Evolutionary conservation across 2,888 invertebrate species (phyloP).

Genomic region (Terebella lapidaria): DNA sequence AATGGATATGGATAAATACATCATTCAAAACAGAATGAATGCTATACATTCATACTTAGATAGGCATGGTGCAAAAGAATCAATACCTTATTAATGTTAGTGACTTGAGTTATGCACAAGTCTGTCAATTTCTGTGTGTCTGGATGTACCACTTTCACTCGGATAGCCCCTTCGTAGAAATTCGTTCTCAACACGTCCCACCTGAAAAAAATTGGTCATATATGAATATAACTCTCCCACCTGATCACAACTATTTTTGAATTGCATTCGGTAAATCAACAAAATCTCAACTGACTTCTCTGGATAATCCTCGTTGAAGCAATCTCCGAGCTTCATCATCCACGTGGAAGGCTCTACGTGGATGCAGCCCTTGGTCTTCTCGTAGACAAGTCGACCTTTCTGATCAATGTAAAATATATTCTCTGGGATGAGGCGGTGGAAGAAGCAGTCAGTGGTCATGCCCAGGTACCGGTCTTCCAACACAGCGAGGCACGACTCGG

Average conservation of each 20-base stretch:
- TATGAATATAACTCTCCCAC: no score
- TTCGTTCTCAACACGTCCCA: constrained; percentile 19
- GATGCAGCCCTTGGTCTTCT: constrained; percentile 17
- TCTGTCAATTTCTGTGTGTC: neutral
- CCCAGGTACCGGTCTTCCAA: constrained; percentile 26
- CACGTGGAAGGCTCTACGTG: constrained; percentile 17
- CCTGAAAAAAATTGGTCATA: no score
- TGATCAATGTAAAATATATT: constrained; percentile 29
- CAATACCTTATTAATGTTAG: constrained; percentile 24
- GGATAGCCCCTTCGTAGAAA: neutral
- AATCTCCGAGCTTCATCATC: constrained; percentile 17
- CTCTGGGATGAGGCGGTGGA: constrained; percentile 28
- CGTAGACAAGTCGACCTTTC: constrained; percentile 18
- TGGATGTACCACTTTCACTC: neutral
- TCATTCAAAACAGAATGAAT: no score
- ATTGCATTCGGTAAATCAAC: no score
- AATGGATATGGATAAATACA: no score
- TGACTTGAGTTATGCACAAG: constrained; percentile 27
- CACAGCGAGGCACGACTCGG: constrained; percentile 26
- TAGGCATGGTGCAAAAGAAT: no score
- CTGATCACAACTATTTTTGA: no score
- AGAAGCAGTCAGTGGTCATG: constrained; percentile 31
- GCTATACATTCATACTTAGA: neutral
- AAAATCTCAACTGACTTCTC: constrained; percentile 3
- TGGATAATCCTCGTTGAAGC: constrained; percentile 5